Conservation (phyloP, 1,140 invertebrate species). For the Tetramorium simillimum region DNA sequence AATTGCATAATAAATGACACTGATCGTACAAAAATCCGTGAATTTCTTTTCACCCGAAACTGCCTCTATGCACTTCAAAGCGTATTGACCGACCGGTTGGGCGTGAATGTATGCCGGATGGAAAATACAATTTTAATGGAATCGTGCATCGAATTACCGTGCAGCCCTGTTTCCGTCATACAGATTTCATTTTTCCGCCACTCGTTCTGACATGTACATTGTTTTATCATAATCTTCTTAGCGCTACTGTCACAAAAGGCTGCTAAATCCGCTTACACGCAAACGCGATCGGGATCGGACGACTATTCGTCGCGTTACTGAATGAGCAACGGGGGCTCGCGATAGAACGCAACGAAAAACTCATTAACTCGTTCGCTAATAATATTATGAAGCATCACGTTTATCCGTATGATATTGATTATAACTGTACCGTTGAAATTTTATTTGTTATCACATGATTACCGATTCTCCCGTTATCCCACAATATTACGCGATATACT, state of each 20-base stretch:
- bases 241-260: conserved; percentile 38
- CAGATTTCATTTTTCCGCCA: conserved; percentile 12
- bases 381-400: not conserved
- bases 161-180: not conserved
- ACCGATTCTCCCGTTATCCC: conserved; percentile 3
- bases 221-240: conserved; percentile 57
- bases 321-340: not conserved
- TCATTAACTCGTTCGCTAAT: conserved; percentile 47
- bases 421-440: not conserved
- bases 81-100: not conserved
- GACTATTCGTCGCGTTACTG: conserved; percentile 4
- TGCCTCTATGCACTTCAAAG: not conserved
- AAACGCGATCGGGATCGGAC: conserved; percentile 22
- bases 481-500: not conserved
- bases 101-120: conserved; percentile 4
- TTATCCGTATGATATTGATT: conserved; percentile 18
- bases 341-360: conserved; percentile 28
- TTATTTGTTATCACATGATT: conserved; percentile 43
- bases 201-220: conserved; percentile 21
- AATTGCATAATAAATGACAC: conserved; percentile 49
- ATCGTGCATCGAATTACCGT: conserved; percentile 32
- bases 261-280: conserved; percentile 50
- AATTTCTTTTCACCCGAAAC: not conserved
- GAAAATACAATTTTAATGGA: conserved; percentile 42
- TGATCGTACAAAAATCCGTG: conserved; percentile 21